phyloP scores from a whole-genome alignment of 2,797 vertebrate genomes.

The Tadarida brasiliensis region DNA sequence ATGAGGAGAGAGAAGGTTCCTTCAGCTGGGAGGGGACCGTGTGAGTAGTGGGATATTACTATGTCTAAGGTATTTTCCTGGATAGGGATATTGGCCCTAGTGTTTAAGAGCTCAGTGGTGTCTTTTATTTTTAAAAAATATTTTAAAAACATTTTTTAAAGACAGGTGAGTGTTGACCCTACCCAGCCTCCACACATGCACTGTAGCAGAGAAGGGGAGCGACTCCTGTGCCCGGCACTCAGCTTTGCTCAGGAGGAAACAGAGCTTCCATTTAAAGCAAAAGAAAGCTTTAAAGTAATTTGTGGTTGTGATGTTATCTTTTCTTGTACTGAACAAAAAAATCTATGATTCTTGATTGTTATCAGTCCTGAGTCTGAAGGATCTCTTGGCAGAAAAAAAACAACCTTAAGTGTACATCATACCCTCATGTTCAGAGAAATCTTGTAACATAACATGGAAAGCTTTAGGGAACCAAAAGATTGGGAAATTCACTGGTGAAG shows the following conservation, averaged over 20 bases:
- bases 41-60: not conserved
- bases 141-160: not conserved
- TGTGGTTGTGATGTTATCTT: slow-evolving; percentile 20
- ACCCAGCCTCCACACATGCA: not conserved
- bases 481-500: not conserved
- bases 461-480: not conserved
- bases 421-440: not conserved
- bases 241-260: not conserved
- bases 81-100: not conserved
- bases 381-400: not conserved
- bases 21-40: not conserved
- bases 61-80: not conserved
- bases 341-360: not conserved
- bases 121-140: slow-evolving; percentile 11
- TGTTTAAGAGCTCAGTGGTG: not conserved
- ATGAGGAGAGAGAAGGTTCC: not conserved
- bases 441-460: not conserved
- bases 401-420: accelerated
- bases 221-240: not conserved
- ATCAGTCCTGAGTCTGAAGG: not conserved
- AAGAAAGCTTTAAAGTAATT: slow-evolving; percentile 18
- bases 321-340: not conserved
- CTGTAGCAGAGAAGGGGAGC: not conserved
- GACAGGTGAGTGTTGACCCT: not conserved
- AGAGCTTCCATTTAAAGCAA: slow-evolving; percentile 11